Evolutionary conservation across 2,888 invertebrate genomes (phyloP), one percentile per base, ranked within the genome.

Genomic region (Aphodius sticticus): DNA sequence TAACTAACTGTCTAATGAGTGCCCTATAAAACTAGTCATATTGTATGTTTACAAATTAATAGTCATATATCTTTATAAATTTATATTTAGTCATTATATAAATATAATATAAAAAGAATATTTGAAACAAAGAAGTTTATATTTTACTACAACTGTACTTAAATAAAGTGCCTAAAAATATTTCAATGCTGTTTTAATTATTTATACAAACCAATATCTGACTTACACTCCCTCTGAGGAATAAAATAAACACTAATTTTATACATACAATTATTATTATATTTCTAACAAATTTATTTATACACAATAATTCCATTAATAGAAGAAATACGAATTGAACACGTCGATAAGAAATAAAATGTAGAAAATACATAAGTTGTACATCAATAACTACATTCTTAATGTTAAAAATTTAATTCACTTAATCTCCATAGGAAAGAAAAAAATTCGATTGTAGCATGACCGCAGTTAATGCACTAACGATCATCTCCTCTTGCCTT

Each of bases 401-500:
- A 78, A 78, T 78, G 78, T 77, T 78, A 37, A 53, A 77, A 81
- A 78, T 77, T 36, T 69, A 77, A 72, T 35, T 38, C 77, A 69
- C 77, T 77, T 26, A 69, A 79, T 53, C 53, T 53, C 6, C 53
- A 53, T 53, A 53, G 53, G 53, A 53, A 53, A 53, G 53, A 53
- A 53, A 53, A n/a, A 9, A 53, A 53, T 9, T 53, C 53, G 53
- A 53, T 53, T 53, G 53, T 53, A 53, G 53, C 12, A 1, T 53
- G 53, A 53, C 53, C 53, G 53, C 53, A 53, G 53, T 26, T 69
- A 69, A 76, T 74, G 53, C 37, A 72, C 75, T 14, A 79, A 77
- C 83, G 85, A 87, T 88, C 88, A 90, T 87, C 90, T 90, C 81
- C 90, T 86, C 84, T 90, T 90, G 82, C 88, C 87, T 83, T 90